Evolutionary conservation across 1,140 invertebrate genomes (phyloP), one percentile per base, ranked within the genome.

Genomic region (Zaprionus vittiger): DNA sequence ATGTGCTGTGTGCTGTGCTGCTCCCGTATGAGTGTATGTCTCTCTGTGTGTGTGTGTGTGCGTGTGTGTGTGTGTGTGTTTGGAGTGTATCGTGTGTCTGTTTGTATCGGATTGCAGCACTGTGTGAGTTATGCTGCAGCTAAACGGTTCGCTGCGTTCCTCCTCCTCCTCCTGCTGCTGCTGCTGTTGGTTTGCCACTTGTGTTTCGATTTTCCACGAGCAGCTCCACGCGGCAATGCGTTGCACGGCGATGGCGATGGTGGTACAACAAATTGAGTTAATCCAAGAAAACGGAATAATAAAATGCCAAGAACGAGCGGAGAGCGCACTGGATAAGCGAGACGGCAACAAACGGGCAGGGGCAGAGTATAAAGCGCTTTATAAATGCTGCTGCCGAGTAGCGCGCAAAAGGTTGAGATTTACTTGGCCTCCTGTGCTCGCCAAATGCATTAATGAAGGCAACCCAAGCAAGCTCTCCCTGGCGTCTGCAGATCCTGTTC

Each of bases 261-360:
- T 72, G 83, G 78, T 83, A 66, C 77, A 89, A 91, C 83, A 91
- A 91, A 91, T 91, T 91, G 87, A 91, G 87, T 91, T 86, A 91
- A 91, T 91, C 83, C 87, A 87, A 91, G 86, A 83, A 90, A 90
- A 90, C 85, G 86, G 85, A 91, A 90, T 90, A 90, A 90, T 90
- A 90, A 90, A 90, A 82, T 76, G 63, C 61, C 73, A 64, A 64
- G 70, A 70, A 22, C 28, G 44, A 68, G 47, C 68, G 11, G 17
- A 44, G 55, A 59, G 38, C 9, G 31, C 47, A 28, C 12, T 67
- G 47, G 70, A 55, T 17, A 56, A 24, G 52, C 5, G 37, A 59
- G 31, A 31, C 22, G 12, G 59, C 15, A 20, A 62, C 49, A 17
- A 38, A 31, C 31, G 31, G 24, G 34, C 59, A 22, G 38, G 11